Evolutionary conservation across 2,888 invertebrate species (phyloP).

Genomic region (Drosophila percnosoma): DNA sequence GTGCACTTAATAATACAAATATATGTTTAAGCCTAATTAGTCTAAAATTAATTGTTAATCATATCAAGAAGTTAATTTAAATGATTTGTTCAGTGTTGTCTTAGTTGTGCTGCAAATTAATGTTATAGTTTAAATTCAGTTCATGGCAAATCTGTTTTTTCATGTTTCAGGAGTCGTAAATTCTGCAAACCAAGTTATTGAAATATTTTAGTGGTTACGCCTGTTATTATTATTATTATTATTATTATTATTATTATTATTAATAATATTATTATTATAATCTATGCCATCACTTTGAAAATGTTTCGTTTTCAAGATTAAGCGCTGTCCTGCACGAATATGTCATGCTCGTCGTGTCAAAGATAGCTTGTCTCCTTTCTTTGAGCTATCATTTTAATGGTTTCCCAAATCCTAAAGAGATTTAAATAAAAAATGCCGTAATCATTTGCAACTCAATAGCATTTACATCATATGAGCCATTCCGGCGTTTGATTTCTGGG

Average conservation of each 20-base stretch:
- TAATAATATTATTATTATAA: too few relatives aligned
- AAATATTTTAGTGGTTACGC: too few relatives aligned
- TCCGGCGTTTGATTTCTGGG: neutral
- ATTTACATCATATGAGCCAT: neutral
- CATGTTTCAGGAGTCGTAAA: too few relatives aligned
- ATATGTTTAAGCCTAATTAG: neutral
- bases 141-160: too few relatives aligned
- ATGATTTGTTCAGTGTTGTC: neutral
- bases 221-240: too few relatives aligned
- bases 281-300: neutral
- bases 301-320: neutral
- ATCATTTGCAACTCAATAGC: neutral
- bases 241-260: too few relatives aligned
- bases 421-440: neutral
- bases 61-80: too few relatives aligned
- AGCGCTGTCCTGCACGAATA: neutral
- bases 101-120: neutral
- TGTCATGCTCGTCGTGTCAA: neutral
- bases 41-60: neutral
- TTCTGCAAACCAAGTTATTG: too few relatives aligned
- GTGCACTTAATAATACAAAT: neutral
- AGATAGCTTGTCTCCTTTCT: fast-evolving
- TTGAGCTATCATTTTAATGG: neutral
- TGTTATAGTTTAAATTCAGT: fast-evolving
- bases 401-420: neutral